phyloP scores from a whole-genome alignment of 2,888 invertebrate species.

The Nymphalis c-album region DNA sequence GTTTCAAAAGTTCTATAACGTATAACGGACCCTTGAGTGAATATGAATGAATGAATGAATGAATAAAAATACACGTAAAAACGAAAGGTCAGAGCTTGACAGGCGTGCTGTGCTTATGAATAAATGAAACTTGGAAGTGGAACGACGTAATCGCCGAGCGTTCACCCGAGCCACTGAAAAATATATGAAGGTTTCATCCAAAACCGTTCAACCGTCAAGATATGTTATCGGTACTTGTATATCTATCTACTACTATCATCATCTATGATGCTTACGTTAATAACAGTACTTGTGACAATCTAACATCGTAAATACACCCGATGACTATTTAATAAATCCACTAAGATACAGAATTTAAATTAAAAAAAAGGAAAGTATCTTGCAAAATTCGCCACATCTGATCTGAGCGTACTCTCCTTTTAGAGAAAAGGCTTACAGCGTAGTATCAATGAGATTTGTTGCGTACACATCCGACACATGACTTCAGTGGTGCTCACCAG shows the following conservation, averaged over 20 bases:
- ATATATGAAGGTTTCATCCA: not conserved
- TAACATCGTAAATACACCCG: too few relatives aligned
- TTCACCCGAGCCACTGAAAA: constrained; percentile 14
- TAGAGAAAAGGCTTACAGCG: too few relatives aligned
- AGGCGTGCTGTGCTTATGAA: constrained; percentile 6
- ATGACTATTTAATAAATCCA: too few relatives aligned
- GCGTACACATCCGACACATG: too few relatives aligned
- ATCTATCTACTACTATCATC: not conserved
- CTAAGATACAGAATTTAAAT: too few relatives aligned
- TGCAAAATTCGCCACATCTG: too few relatives aligned
- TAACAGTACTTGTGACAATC: not conserved
- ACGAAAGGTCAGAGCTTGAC: not conserved
- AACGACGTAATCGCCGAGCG: constrained; percentile 7
- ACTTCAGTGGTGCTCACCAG: too few relatives aligned
- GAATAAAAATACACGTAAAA: constrained; percentile 3
- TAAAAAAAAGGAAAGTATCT: too few relatives aligned
- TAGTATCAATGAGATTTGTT: too few relatives aligned
- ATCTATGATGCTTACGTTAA: not conserved
- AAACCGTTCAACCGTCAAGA: not conserved
- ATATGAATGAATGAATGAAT: constrained; percentile 12
- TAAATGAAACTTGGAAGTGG: constrained; percentile 18
- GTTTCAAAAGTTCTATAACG: not conserved
- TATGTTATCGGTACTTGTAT: not conserved
- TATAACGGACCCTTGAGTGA: constrained; percentile 9
- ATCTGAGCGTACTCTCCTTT: too few relatives aligned